Percentiles rank a stretch among this genome's conserved stretches.
Conservation (phyloP, 2,888 invertebrate genomes). For the Hedya salicella region DNA sequence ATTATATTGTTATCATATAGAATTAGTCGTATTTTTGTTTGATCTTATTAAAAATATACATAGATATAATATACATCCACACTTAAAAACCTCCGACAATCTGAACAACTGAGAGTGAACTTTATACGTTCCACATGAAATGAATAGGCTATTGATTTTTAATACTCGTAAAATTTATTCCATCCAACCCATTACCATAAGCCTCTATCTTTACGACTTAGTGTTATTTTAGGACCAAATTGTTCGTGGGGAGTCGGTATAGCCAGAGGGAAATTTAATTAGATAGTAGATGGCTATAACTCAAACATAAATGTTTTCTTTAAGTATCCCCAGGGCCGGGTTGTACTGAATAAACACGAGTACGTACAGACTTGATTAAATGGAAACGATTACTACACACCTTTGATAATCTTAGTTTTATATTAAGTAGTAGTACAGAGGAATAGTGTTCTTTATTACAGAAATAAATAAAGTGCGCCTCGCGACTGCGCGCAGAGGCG, state of each 20-base stretch:
- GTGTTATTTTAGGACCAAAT: constrained; percentile 68
- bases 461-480: no score
- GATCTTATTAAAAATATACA: no score
- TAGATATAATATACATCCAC: neutral
- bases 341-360: constrained; percentile 36
- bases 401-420: neutral
- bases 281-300: constrained; percentile 47
- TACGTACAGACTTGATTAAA: neutral
- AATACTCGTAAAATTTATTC: constrained; percentile 43
- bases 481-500: no score
- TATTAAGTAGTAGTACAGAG: no score
- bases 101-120: neutral
- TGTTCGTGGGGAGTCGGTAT: constrained; percentile 53
- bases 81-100: constrained; percentile 1
- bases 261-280: constrained; percentile 56
- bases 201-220: constrained; percentile 58
- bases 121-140: constrained; percentile 34
- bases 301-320: constrained; percentile 44
- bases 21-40: no score
- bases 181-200: constrained; percentile 43
- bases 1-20: no score
- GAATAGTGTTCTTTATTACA: no score
- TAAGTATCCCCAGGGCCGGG: constrained; percentile 42
- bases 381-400: constrained; percentile 12
- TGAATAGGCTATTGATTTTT: constrained; percentile 42